Conservation (phyloP, 2,797 vertebrate species). For the Lacerta bilineata region DNA sequence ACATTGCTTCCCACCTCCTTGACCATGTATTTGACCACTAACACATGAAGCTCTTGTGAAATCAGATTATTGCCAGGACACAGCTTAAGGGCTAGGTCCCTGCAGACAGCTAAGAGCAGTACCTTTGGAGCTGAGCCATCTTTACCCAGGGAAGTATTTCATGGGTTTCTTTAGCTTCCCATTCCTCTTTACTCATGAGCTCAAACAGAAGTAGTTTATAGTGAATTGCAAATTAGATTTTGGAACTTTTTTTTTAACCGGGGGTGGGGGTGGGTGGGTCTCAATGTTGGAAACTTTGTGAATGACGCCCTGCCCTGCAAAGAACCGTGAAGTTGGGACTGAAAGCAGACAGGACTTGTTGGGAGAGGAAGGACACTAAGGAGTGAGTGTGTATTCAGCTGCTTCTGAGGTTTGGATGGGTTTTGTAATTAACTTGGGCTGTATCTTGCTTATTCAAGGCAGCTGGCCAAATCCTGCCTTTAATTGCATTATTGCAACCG, state of each 20-base stretch:
- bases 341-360: constrained; percentile 3
- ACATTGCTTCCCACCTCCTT: neutral
- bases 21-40: neutral
- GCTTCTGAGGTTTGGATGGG: constrained; percentile 39
- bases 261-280: neutral
- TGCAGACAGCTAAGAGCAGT: neutral
- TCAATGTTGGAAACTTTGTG: neutral
- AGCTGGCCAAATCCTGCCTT: constrained; percentile 23
- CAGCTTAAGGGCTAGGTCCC: neutral
- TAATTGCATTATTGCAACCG: constrained; percentile 32
- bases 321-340: neutral
- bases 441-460: constrained; percentile 34
- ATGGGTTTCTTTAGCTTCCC: neutral
- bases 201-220: neutral
- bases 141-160: neutral
- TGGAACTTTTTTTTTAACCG: too few relatives aligned
- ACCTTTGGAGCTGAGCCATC: neutral
- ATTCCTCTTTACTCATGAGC: neutral
- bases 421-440: constrained; percentile 35
- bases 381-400: constrained; percentile 44
- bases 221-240: too few relatives aligned
- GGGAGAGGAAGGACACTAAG: constrained; percentile 2
- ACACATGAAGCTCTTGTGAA: neutral
- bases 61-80: neutral
- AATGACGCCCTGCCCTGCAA: neutral